phyloP scores from a whole-genome alignment of 2,888 invertebrate species.

The Lepeophtheirus nordmannii region DNA sequence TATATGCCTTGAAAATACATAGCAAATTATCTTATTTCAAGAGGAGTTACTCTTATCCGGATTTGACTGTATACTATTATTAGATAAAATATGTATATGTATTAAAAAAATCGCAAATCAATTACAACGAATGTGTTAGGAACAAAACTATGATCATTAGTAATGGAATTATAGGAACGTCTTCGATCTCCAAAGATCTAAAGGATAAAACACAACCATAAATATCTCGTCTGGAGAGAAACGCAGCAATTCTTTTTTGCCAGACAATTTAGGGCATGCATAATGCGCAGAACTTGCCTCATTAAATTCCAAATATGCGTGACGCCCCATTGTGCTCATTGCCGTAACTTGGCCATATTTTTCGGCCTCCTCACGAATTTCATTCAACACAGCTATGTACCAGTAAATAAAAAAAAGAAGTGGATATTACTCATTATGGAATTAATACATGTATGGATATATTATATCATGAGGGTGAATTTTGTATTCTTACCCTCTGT shows the following conservation, averaged over 20 bases:
- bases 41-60: too few relatives aligned
- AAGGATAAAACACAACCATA: background rate
- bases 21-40: too few relatives aligned
- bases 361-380: constrained; percentile 13
- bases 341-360: constrained; percentile 9
- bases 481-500: background rate
- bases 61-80: too few relatives aligned
- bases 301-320: constrained; percentile 18
- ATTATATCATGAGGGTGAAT: background rate
- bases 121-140: too few relatives aligned
- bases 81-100: too few relatives aligned
- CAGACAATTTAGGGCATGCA: background rate
- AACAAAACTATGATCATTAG: too few relatives aligned
- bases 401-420: too few relatives aligned
- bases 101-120: too few relatives aligned
- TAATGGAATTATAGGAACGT: background rate
- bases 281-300: constrained; percentile 8
- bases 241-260: background rate
- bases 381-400: background rate
- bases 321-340: background rate
- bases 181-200: background rate
- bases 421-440: background rate
- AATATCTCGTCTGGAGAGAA: background rate
- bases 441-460: background rate
- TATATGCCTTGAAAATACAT: too few relatives aligned